Base-by-base conservation (phyloP, 2,113 vertebrate species). In the Addax nasomaculatus region DNA sequence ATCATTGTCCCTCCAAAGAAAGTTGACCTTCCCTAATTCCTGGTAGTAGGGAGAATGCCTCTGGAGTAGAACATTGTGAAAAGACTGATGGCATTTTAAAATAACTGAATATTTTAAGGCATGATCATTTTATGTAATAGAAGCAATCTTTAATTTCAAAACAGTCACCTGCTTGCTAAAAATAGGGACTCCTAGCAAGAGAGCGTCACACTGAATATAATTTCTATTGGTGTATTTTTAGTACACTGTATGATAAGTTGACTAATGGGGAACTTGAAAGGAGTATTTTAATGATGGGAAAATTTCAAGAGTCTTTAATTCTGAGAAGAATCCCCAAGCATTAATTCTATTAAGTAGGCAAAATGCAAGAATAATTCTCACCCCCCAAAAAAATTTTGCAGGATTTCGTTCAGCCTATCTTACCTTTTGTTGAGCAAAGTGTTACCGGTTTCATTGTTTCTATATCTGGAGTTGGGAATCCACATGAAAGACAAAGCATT, bases 121-220 rank as follows among this genome's bases (percentile, higher is more conserved):
- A 85, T 70, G 94, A 94, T 90, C 67, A 91, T 36, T 97, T 98
- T 97, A 97, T 84, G 62, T 95, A 94, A 96, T 39, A 79, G 79
- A 94, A 92, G 78, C 67, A 94, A 95, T 92, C 85, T 86, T 93
- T 93, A 93, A 98, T 97, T 97, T 97, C 88, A 97, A 93, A 96
- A 95, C 73, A 96, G 45, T 97, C 90, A 97, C 93, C 90, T 97
- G 94, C 85, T 96, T 97, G 55, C 94, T 98, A 97, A 98, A 98
- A 97, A 98, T 97, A 98, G 85, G n/a, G 27, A 49, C 64, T 95
- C 17, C 60, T 85, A 94, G 90, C 93, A 91, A 93, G 90, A 90
- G 62, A 93, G 78, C 2, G 1, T 86, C 91, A 95, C 67, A 89
- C 43, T 94, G 91, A 98, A 97, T 97, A 84, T 97, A 96, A 91